phyloP scores from a whole-genome alignment of 1,140 invertebrate species.

The Liolophura sinensis region DNA sequence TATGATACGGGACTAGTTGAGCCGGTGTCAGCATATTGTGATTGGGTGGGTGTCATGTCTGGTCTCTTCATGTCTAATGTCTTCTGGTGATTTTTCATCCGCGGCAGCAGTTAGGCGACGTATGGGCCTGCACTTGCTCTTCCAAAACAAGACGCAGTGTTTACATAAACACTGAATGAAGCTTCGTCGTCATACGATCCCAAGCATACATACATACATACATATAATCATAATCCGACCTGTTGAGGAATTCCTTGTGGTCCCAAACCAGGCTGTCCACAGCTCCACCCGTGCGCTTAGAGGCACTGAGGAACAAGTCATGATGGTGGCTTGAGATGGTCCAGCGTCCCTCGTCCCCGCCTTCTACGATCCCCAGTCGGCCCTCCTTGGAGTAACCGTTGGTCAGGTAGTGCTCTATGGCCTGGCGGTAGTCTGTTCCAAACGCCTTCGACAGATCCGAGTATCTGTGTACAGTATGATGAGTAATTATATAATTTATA shows the following conservation, averaged over 20 bases:
- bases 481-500: neutral
- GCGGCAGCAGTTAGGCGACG: no score
- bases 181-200: no score
- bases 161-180: no score
- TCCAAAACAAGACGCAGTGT: no score
- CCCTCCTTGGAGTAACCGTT: slow-evolving; percentile 10
- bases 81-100: no score
- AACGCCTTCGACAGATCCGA: slow-evolving; percentile 22
- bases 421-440: slow-evolving; percentile 16
- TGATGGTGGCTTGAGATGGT: slow-evolving; percentile 15
- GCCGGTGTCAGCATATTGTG: no score
- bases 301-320: slow-evolving; percentile 22
- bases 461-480: slow-evolving; percentile 13
- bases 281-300: slow-evolving; percentile 24
- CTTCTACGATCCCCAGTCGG: slow-evolving; percentile 21
- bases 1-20: no score
- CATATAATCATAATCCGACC: no score
- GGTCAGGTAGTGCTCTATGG: slow-evolving; percentile 21
- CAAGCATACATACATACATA: no score
- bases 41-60: no score
- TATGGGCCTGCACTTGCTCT: no score
- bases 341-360: slow-evolving; percentile 19
- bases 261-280: slow-evolving; percentile 32
- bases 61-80: no score
- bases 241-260: slow-evolving; percentile 31